Conservation (phyloP, 2,888 invertebrate species). For the Melangyna quadrimaculata region DNA sequence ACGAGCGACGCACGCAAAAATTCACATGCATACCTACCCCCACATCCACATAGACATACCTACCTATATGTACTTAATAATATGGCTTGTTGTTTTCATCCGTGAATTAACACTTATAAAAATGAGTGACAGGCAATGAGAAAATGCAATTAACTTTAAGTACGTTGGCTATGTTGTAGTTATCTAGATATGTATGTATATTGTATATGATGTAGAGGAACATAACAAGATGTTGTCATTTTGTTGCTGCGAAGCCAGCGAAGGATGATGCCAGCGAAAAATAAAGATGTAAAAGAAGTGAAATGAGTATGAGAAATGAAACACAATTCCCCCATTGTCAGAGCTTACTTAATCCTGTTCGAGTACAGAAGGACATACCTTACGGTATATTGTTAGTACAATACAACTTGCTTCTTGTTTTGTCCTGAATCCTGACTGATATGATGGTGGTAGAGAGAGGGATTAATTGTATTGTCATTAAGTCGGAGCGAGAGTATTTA, state of each 20-base stretch:
- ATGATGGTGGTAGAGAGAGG: conserved; percentile 36
- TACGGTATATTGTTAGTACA: conserved; percentile 1
- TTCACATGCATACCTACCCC: not conserved
- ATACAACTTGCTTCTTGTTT: conserved; percentile 10
- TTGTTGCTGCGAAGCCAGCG: conserved; percentile 29
- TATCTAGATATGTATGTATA: not conserved
- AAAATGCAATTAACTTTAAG: conserved; percentile 72
- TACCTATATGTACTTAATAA: not conserved
- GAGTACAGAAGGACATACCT: conserved; percentile 45
- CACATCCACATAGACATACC: not conserved
- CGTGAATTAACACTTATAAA: conserved; percentile 71
- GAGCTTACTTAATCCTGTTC: conserved; percentile 48
- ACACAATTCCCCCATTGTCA: conserved; percentile 61
- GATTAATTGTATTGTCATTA: conserved; percentile 70
- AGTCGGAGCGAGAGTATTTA: conserved; percentile 26
- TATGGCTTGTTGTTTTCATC: conserved; percentile 51
- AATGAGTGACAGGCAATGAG: conserved; percentile 72
- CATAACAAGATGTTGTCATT: conserved; percentile 70
- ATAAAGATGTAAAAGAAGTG: conserved; percentile 25
- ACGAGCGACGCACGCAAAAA: not conserved
- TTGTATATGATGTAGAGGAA: conserved; percentile 25
- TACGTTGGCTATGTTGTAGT: too few species aligned
- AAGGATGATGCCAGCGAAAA: conserved; percentile 46
- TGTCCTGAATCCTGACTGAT: conserved; percentile 29
- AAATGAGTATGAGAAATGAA: conserved; percentile 29